These are phyloP conservation scores for Zoanthus sociatus DNA, from an alignment of 92 coral and sea anemone species.

Conservation along the genomic window DNA sequence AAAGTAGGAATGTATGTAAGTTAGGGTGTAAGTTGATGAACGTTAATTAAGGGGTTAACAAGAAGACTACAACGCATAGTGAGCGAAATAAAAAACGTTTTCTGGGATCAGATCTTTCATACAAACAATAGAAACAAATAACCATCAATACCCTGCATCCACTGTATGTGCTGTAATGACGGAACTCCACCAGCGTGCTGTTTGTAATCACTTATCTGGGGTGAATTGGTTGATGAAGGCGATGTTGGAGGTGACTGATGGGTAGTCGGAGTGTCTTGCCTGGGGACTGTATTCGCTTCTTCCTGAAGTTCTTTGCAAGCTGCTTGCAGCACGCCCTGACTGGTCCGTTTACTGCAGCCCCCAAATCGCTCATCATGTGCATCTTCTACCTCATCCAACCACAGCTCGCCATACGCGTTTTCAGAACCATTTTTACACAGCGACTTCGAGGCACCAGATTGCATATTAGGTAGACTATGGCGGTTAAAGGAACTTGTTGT, in stretches of 20 bases:
- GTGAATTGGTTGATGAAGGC: slow-evolving; percentile 9
- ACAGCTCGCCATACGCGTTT: slow-evolving; percentile 12
- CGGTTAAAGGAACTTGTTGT: background rate
- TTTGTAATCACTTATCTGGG: background rate
- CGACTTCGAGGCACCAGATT: background rate
- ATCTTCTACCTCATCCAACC: slow-evolving; percentile 21
- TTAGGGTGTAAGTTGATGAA: background rate
- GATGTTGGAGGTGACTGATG: background rate
- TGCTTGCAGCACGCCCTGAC: background rate
- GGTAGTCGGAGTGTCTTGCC: background rate
- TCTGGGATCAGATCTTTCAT: background rate
- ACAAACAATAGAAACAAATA: background rate
- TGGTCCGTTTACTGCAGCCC: background rate
- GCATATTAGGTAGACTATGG: slow-evolving; percentile 13
- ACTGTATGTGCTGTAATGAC: slow-evolving; percentile 15
- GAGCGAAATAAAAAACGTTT: no score
- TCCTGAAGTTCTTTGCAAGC: background rate
- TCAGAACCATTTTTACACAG: background rate
- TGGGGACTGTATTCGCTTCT: background rate
- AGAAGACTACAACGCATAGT: no score
- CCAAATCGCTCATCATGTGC: background rate
- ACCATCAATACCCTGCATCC: slow-evolving; percentile 34
- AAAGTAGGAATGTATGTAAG: no score
- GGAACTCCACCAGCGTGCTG: slow-evolving; percentile 5
- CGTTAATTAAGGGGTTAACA: no score